Conservation (phyloP, 2,113 vertebrate genomes). For the Hippoglossus stenolepis region DNA sequence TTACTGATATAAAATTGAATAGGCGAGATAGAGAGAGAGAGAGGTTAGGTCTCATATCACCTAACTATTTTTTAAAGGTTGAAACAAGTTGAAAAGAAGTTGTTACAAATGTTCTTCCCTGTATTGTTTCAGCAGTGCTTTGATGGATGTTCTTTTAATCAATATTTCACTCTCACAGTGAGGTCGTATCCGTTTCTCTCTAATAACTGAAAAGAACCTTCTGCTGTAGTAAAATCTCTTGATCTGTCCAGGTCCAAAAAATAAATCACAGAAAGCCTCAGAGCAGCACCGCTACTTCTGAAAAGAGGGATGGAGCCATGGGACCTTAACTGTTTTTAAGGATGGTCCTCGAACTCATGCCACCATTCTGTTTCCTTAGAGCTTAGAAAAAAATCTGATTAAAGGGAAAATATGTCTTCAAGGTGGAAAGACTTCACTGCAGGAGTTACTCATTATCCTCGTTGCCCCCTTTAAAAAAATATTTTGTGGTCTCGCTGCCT, state of each 20-base stretch:
- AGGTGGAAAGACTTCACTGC: slow-evolving; percentile 41
- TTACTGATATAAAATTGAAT: neutral
- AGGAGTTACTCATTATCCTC: slow-evolving; percentile 56
- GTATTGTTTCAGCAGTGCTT: neutral
- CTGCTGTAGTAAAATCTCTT: slow-evolving; percentile 14
- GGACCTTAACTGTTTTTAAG: slow-evolving; percentile 36
- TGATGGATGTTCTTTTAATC: slow-evolving; percentile 9
- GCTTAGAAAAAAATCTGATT: slow-evolving; percentile 29
- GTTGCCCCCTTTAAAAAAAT: slow-evolving; percentile 32
- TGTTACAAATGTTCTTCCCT: neutral
- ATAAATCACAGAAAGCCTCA: slow-evolving; percentile 9
- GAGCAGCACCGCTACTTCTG: neutral
- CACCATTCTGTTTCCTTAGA: slow-evolving; percentile 31
- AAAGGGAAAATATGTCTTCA: slow-evolving; percentile 45
- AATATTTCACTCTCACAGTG: slow-evolving; percentile 11
- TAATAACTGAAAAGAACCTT: slow-evolving; percentile 25
- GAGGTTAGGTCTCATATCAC: neutral
- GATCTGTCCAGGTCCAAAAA: neutral
- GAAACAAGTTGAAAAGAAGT: slow-evolving; percentile 3
- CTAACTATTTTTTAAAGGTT: neutral
- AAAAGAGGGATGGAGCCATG: slow-evolving; percentile 11
- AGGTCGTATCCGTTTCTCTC: neutral
- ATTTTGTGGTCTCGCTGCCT: slow-evolving; percentile 38
- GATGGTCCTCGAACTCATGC: slow-evolving; percentile 10
- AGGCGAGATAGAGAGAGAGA: neutral